phyloP scores from a whole-genome alignment of 2,113 vertebrate species.

The Xyrauchen texanus region DNA sequence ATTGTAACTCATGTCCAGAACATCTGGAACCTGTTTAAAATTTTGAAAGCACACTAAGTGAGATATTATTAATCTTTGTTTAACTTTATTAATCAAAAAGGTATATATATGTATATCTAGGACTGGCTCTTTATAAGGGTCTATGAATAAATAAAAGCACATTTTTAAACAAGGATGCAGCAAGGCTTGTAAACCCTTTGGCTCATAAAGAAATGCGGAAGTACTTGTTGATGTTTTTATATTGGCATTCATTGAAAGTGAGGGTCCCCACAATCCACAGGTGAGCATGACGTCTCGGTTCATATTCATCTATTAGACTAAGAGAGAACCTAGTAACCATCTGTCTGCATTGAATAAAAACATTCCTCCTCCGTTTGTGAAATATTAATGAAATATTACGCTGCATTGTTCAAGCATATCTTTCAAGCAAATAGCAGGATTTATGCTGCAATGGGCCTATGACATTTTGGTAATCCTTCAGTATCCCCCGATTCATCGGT shows the following conservation, averaged over 20 bases:
- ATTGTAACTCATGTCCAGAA: conserved; percentile 14
- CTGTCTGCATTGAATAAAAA: conserved; percentile 48
- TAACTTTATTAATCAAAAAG: conserved; percentile 36
- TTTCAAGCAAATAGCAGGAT: conserved; percentile 11
- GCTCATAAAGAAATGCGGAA: conserved; percentile 6
- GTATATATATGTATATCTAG: conserved; percentile 26
- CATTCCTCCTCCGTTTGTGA: conserved; percentile 39
- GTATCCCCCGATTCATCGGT: too few relatives aligned
- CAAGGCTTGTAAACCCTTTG: conserved; percentile 30
- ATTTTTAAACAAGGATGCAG: conserved; percentile 17
- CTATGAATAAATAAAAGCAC: neutral
- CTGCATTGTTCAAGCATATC: conserved; percentile 37
- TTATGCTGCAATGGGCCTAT: conserved; percentile 6
- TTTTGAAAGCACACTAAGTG: conserved; percentile 5
- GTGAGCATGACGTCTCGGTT: conserved; percentile 13
- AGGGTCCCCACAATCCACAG: conserved; percentile 6
- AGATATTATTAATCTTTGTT: conserved; percentile 13
- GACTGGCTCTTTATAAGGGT: neutral
- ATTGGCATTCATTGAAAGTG: conserved; percentile 41
- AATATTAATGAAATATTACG: conserved; percentile 55
- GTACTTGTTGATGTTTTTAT: conserved; percentile 44
- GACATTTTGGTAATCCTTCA: conserved; percentile 36
- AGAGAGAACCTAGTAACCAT: conserved; percentile 44
- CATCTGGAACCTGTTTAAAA: conserved; percentile 26
- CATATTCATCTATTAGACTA: conserved; percentile 35